Evolutionary conservation across 2,888 invertebrate genomes (phyloP).

Genomic region (Campoplex capitator): DNA sequence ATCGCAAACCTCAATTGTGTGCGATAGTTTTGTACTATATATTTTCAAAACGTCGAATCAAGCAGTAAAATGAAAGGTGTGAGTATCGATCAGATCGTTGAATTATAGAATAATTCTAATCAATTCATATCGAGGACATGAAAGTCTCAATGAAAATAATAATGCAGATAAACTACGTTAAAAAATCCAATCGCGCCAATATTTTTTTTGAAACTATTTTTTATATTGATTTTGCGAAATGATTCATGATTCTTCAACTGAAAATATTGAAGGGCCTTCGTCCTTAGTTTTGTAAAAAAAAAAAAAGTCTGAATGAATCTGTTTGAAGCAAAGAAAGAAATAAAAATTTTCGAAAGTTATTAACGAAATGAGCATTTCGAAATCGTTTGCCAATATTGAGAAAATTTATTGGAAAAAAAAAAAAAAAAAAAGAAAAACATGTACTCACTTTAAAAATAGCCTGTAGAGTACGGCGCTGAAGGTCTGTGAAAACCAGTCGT

Average conservation of each 20-base stretch:
- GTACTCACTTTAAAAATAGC: constrained; percentile 98
- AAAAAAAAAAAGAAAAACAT: too few species aligned
- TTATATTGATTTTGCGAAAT: not conserved
- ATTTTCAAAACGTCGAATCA: not conserved
- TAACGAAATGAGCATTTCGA: not conserved
- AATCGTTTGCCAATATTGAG: not conserved
- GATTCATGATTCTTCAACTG: not conserved
- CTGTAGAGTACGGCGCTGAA: constrained; percentile 99
- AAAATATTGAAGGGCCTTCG: not conserved
- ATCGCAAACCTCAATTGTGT: constrained; percentile 41
- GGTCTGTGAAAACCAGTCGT: constrained; percentile 99
- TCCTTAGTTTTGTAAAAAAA: not conserved
- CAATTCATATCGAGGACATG: not conserved
- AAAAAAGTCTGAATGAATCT: not conserved
- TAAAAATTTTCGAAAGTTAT: not conserved
- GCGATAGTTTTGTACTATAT: constrained; percentile 32
- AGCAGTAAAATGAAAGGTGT: not conserved
- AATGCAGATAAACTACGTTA: not conserved
- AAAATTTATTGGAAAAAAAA: not conserved
- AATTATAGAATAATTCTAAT: not conserved
- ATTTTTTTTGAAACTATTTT: not conserved
- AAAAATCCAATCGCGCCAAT: not conserved
- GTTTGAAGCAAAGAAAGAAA: not conserved
- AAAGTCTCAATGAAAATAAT: not conserved
- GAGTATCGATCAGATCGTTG: not conserved